Base-by-base conservation (phyloP, 2,797 vertebrate species). In the Protosalanx chinensis region DNA sequence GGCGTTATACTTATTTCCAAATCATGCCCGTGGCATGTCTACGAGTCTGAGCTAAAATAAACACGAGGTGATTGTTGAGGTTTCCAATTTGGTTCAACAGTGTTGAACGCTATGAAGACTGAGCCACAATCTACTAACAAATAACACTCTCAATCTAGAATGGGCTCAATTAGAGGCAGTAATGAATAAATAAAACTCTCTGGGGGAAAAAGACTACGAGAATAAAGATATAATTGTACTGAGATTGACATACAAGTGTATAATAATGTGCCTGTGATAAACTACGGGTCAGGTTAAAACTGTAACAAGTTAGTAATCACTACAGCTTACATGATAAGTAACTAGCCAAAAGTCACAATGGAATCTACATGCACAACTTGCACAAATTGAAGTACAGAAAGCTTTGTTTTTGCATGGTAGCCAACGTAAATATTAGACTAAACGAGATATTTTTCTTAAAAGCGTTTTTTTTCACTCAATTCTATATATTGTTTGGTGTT, bases 31-130 rank as follows among this genome's bases (percentile, higher is more conserved):
- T 67, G 30, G 29, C 46, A 27, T 60, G 56, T 60, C 29, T 60
- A 35, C 30, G 18, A 37, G 35, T 35, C 71, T 27, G n/a, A 18
- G 46, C n/a, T 18, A 51, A 73, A 77, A 12, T 62, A 65, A 76
- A 70, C 33, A 65, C 57, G 65, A 37, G 4, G 1, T 3, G 32
- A 23, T 53, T 71, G 62, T 13, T 71, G 76, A 57, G 23, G 63
- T 20, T 66, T 6, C 66, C 18, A 4, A 59, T 8, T 18, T 67
- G 49, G 18, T 64, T 0, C 71, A 59, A 30, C 60, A 63, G 7
- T 67, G 64, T 32, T 29, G 8, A 72, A 76, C 15, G 18, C 57
- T 27, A 51, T 30, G 18, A 20, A 15, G 67, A 49, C 33, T 59
- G 46, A 68, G 29, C 18, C 29, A 49, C 16, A 5, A 27, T 8